Percentiles rank a stretch among this genome's conserved stretches.
These are phyloP conservation scores for Caenorhabditis japonica DNA, from an alignment of 2,888 invertebrate genomes.

Conservation along the genomic window DNA sequence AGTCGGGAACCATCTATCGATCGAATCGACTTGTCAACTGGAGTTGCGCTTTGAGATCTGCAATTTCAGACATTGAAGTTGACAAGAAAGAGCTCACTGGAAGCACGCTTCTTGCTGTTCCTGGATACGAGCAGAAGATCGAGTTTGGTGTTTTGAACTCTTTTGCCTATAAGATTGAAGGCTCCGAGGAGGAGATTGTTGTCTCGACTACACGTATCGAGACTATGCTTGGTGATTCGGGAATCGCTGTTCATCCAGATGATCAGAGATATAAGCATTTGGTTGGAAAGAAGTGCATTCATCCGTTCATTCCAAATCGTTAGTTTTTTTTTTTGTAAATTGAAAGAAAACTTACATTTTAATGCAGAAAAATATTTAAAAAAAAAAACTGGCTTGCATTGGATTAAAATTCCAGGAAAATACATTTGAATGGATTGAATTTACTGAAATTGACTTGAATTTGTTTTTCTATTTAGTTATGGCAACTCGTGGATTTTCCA, in stretches of 20 bases:
- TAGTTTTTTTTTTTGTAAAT: too few relatives aligned
- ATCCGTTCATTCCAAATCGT: constrained; percentile 87
- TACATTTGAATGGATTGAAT: too few relatives aligned
- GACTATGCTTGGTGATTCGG: constrained; percentile 96
- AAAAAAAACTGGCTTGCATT: too few relatives aligned
- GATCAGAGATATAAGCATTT: constrained; percentile 84
- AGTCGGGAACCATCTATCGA: constrained; percentile 90
- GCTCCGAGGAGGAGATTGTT: constrained; percentile 84
- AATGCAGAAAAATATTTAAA: too few relatives aligned
- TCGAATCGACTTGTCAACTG: constrained; percentile 91
- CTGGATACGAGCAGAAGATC: constrained; percentile 90
- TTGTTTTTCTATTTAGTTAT: too few relatives aligned
- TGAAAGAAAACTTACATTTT: too few relatives aligned
- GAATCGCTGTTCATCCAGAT: constrained; percentile 95
- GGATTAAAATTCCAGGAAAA: too few relatives aligned
- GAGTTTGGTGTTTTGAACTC: constrained; percentile 93
- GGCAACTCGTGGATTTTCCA: too few relatives aligned
- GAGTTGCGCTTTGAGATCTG: constrained; percentile 95
- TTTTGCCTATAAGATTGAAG: constrained; percentile 89
- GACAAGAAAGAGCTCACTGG: constrained; percentile 92
- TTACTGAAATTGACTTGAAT: too few relatives aligned
- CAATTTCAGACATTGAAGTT: constrained; percentile 86
- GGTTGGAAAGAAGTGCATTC: constrained; percentile 82
- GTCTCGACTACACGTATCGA: constrained; percentile 98
- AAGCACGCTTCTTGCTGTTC: constrained; percentile 88